Percentiles rank a stretch among this genome's conserved stretches.
These are phyloP conservation scores for fruit fly (Drosophila melanogaster) DNA, from an alignment of 1,140 invertebrate genomes.

Conservation along the genomic window DNA sequence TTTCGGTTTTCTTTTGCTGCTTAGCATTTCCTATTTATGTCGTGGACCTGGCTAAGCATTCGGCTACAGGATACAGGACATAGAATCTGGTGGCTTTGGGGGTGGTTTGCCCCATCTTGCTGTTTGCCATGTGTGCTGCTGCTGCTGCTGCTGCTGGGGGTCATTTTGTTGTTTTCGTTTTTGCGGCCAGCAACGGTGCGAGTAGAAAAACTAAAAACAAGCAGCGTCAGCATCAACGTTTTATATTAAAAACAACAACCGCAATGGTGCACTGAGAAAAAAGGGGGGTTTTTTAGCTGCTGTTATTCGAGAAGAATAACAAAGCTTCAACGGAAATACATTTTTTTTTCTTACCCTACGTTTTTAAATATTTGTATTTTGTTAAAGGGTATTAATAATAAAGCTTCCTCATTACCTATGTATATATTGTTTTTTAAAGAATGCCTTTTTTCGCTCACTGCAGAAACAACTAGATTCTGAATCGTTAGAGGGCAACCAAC, in stretches of 20 bases:
- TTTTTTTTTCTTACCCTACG: too few species aligned
- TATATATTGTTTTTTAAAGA: too few species aligned
- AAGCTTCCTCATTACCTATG: too few species aligned
- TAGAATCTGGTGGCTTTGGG: slow-evolving; percentile 15
- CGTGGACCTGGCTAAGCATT: slow-evolving; percentile 69
- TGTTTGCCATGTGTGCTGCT: slow-evolving; percentile 14
- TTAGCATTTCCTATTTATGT: slow-evolving; percentile 71
- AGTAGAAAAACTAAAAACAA: slow-evolving; percentile 77
- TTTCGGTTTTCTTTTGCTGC: slow-evolving; percentile 45
- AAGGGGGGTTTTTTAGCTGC: neutral
- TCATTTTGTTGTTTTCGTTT: slow-evolving; percentile 55
- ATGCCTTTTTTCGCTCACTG: neutral
- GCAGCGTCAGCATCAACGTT: slow-evolving; percentile 78
- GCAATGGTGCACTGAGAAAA: slow-evolving; percentile 11
- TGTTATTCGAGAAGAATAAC: too few species aligned
- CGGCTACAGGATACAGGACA: slow-evolving; percentile 33
- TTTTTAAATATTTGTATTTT: too few species aligned
- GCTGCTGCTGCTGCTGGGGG: slow-evolving; percentile 25
- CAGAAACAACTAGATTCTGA: slow-evolving; percentile 21
- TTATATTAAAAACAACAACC: slow-evolving; percentile 78
- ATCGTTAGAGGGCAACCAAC: slow-evolving; percentile 36
- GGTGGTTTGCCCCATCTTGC: neutral
- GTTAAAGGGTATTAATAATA: too few species aligned
- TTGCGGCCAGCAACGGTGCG: slow-evolving; percentile 47
- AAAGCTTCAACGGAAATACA: too few species aligned